Evolutionary conservation across 2,888 invertebrate species (phyloP), one percentile per base, ranked within the genome.

Genomic region (Sarcophaga caerulescens): DNA sequence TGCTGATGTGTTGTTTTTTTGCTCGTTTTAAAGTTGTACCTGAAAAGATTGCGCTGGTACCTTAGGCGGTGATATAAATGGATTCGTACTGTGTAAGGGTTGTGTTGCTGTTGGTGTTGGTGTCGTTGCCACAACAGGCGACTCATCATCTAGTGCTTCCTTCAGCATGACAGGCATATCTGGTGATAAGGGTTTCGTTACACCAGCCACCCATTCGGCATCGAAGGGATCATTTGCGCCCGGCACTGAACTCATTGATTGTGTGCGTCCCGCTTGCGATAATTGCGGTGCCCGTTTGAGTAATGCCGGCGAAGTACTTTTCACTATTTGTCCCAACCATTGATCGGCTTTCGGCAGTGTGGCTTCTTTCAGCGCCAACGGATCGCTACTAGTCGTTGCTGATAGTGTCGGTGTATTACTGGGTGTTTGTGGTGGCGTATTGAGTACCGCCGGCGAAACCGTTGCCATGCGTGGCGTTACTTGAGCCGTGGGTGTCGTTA

Each of bases 261-360:
- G 94, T 3, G 95, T 94, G 63, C 95, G 93, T 8, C 94, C 95
- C 47, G 95, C 93, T 44, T 94, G 94, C 71, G 93, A 93, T 76
- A 95, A 77, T 19, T 90, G 89, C 70, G 89, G 93, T 62, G 94
- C 94, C 19, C 95, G 93, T 89, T 95, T 93, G 89, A 94, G 91
- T 75, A 94, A 94, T 6, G 95, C 92, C 77, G 94, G 93, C 77
- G 94, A 95, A 89, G 94, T 94, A 87, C 94, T 94, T 88, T 94
- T 94, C 17, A 95, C 95, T 66, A 96, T 95, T 89, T 96, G 95
- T 11, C 96, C 97, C 88, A 97, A 93, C 97, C 97, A 97, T 90
- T 97, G 97, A 89, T 97, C 97, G 0, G 97, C 96, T 92, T 96
- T 96, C 44, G 97, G 97, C 91, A 96, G 94, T 84, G 94, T 92